Evolutionary conservation across 1,140 invertebrate species (phyloP).

Genomic region (Frieseomelitta varia): DNA sequence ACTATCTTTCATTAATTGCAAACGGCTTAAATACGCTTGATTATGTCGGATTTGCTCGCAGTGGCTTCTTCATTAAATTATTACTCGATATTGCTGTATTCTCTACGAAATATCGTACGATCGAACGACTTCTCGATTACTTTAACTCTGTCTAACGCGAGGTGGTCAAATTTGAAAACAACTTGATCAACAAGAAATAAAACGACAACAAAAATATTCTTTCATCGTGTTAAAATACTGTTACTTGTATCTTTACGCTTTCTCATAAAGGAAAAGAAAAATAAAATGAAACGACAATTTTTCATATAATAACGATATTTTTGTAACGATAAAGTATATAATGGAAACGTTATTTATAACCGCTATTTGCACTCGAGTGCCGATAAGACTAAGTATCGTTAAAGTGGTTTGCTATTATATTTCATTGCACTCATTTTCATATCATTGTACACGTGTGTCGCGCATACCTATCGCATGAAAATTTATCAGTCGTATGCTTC

Average conservation of each 20-base stretch:
- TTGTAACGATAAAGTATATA: conserved; percentile 19
- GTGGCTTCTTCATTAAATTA: conserved; percentile 50
- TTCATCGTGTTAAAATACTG: not conserved
- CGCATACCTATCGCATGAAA: conserved; percentile 14
- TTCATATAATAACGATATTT: not conserved
- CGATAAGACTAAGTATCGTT: conserved; percentile 22
- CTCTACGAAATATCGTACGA: conserved; percentile 44
- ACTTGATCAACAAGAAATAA: not conserved
- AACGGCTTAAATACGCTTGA: conserved; percentile 38
- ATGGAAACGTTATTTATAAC: not conserved
- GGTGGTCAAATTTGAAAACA: conserved; percentile 1
- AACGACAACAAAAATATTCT: not conserved
- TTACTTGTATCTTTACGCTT: not conserved
- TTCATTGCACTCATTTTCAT: conserved; percentile 2
- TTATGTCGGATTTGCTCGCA: conserved; percentile 24
- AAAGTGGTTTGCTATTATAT: conserved; percentile 16
- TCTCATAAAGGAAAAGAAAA: not conserved
- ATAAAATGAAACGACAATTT: not conserved
- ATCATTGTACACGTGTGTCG: conserved; percentile 35
- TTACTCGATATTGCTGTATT: conserved; percentile 67
- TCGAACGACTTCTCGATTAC: conserved; percentile 29
- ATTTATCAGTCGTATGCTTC: conserved; percentile 20
- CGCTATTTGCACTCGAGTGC: conserved; percentile 4
- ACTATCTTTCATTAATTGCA: conserved; percentile 45
- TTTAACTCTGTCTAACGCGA: not conserved